Evolutionary conservation across 2,113 vertebrate genomes (phyloP).

Genomic region (Coreoperca whiteheadi): DNA sequence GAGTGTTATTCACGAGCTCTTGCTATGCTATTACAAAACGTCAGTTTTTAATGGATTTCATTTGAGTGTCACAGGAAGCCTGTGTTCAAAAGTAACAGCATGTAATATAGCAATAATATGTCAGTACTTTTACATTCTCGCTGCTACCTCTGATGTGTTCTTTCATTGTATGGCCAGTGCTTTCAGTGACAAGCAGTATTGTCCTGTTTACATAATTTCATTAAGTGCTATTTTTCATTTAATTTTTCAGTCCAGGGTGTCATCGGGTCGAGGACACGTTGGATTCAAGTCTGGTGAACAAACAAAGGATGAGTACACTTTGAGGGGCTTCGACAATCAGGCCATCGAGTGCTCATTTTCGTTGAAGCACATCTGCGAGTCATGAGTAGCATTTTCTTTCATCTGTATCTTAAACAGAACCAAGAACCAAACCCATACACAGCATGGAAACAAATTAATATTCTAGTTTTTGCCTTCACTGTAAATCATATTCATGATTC

Average conservation of each 20-base stretch:
- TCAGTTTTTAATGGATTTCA: slow-evolving; percentile 57
- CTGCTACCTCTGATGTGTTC: slow-evolving; percentile 36
- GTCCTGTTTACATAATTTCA: slow-evolving; percentile 29
- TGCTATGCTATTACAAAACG: slow-evolving; percentile 53
- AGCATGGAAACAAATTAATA: slow-evolving; percentile 34
- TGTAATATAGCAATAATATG: slow-evolving; percentile 24
- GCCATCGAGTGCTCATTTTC: slow-evolving; percentile 56
- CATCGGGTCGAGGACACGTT: slow-evolving; percentile 33
- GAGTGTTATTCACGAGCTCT: slow-evolving; percentile 49
- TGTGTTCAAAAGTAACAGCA: slow-evolving; percentile 46
- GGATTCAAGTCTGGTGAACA: slow-evolving; percentile 53
- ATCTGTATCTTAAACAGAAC: slow-evolving; percentile 56
- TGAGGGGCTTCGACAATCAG: slow-evolving; percentile 55
- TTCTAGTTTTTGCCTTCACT: slow-evolving; percentile 23
- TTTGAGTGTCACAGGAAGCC: slow-evolving; percentile 46
- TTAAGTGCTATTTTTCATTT: slow-evolving; percentile 13
- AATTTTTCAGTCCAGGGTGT: slow-evolving; percentile 14
- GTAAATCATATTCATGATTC: slow-evolving; percentile 52
- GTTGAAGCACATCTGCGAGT: slow-evolving; percentile 45
- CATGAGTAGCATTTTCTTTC: slow-evolving; percentile 49
- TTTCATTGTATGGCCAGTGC: slow-evolving; percentile 5
- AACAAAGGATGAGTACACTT: slow-evolving; percentile 52
- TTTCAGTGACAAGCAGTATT: slow-evolving; percentile 24
- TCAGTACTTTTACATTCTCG: slow-evolving; percentile 14
- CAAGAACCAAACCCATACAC: slow-evolving; percentile 31